Conservation (phyloP, 64 coral and sea anemone species). For the Actinia tenebrosa region DNA sequence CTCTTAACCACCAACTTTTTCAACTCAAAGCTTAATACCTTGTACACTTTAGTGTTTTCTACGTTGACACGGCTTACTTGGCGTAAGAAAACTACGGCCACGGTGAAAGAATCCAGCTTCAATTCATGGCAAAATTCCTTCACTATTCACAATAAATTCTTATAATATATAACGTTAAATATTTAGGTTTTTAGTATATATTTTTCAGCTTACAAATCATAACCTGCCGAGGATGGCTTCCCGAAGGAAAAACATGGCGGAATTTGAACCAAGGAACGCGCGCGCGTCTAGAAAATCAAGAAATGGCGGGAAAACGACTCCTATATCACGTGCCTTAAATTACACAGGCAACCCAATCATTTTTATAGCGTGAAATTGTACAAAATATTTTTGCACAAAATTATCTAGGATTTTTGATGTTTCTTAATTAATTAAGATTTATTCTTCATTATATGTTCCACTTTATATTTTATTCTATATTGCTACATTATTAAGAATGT, state of each 20-base stretch:
- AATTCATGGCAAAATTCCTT: not conserved
- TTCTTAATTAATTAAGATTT: no score
- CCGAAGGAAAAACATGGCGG: not conserved
- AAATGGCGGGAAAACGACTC: slow-evolving; percentile 16
- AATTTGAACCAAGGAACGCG: not conserved
- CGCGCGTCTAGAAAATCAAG: not conserved
- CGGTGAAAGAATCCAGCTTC: not conserved
- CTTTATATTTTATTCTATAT: no score
- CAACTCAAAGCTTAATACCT: not conserved
- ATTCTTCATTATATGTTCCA: no score
- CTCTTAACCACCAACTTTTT: not conserved
- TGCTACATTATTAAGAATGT: no score
- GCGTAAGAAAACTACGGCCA: no score
- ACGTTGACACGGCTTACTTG: not conserved
- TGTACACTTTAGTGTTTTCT: not conserved
- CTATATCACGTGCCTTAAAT: not conserved
- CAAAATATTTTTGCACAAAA: no score
- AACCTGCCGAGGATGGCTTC: not conserved
- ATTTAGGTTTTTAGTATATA: not conserved
- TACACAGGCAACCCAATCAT: slow-evolving; percentile 4
- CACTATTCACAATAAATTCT: not conserved
- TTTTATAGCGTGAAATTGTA: not conserved
- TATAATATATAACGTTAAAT: not conserved
- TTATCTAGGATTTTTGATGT: no score
- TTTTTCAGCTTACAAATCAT: no score